Percentiles rank a stretch among this genome's conserved stretches.
These are phyloP conservation scores for Drosophila repletoides DNA, from an alignment of 1,140 invertebrate species.

Conservation along the genomic window DNA sequence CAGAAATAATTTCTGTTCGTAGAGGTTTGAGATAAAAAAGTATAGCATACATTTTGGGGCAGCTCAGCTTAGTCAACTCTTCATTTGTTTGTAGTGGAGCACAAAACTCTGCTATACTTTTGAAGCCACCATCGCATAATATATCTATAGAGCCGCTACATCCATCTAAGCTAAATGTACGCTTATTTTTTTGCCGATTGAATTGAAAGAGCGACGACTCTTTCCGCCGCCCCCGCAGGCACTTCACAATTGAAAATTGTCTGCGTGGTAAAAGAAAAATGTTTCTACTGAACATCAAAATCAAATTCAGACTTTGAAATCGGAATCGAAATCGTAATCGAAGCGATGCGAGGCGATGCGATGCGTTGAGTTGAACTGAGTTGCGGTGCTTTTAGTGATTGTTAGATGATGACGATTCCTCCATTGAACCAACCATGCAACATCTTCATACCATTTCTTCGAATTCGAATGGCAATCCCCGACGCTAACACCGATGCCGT, in stretches of 20 bases:
- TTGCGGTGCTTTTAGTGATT: constrained; percentile 60
- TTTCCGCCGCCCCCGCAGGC: constrained; percentile 2
- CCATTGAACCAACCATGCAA: too few species aligned
- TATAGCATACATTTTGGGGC: too few species aligned
- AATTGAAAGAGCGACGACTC: constrained; percentile 58
- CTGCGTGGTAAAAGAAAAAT: constrained; percentile 67
- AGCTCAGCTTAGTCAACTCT: too few species aligned
- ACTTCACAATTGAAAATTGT: constrained; percentile 75
- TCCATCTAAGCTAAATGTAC: constrained; percentile 11
- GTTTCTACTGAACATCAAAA: constrained; percentile 42
- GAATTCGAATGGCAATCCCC: constrained; percentile 18
- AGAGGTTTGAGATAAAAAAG: too few species aligned
- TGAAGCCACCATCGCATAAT: background rate
- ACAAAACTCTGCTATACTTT: background rate
- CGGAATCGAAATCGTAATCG: constrained; percentile 34
- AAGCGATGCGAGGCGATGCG: too few species aligned
- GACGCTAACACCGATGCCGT: too few species aligned
- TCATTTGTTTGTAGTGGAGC: too few species aligned
- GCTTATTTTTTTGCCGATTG: constrained; percentile 27
- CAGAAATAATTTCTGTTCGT: too few species aligned
- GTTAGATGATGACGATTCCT: constrained; percentile 27
- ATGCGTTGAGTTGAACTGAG: too few species aligned
- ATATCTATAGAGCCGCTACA: constrained; percentile 32
- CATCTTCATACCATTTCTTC: background rate
- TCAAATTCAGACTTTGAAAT: constrained; percentile 30